These are phyloP conservation scores for Episyrphus balteatus DNA, from an alignment of 1,140 invertebrate species.

Conservation along the genomic window DNA sequence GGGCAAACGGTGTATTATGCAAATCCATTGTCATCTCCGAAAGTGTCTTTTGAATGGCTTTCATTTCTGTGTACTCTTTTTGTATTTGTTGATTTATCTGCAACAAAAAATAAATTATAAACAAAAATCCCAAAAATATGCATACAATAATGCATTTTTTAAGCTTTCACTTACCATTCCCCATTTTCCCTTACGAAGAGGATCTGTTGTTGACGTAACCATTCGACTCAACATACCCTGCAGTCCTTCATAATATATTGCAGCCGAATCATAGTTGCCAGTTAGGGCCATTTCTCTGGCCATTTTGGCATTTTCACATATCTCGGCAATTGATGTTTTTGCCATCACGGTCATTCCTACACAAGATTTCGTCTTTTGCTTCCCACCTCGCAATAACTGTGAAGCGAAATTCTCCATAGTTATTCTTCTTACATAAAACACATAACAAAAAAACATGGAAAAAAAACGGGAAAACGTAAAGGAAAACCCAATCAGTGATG, in stretches of 20 bases:
- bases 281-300: constrained; percentile 88
- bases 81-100: constrained; percentile 83
- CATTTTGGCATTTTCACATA: constrained; percentile 84
- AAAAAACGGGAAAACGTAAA: too few relatives aligned
- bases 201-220: constrained; percentile 60
- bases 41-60: constrained; percentile 62
- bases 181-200: constrained; percentile 76
- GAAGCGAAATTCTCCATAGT: background rate
- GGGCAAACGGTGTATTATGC: constrained; percentile 25
- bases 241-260: constrained; percentile 91
- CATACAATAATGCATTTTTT: background rate
- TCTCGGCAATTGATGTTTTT: constrained; percentile 69
- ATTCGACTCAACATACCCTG: constrained; percentile 56
- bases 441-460: too few relatives aligned
- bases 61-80: constrained; percentile 83
- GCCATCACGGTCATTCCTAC: constrained; percentile 63
- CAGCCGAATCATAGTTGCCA: constrained; percentile 90
- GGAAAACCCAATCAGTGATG: too few relatives aligned
- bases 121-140: background rate
- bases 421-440: too few relatives aligned
- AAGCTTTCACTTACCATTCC: constrained; percentile 54
- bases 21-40: constrained; percentile 36
- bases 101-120: background rate
- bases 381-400: constrained; percentile 35
- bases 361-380: constrained; percentile 37